Evolutionary conservation across 2,113 vertebrate genomes (phyloP), one percentile per base, ranked within the genome.

Genomic region (Potamarius usumacintae): DNA sequence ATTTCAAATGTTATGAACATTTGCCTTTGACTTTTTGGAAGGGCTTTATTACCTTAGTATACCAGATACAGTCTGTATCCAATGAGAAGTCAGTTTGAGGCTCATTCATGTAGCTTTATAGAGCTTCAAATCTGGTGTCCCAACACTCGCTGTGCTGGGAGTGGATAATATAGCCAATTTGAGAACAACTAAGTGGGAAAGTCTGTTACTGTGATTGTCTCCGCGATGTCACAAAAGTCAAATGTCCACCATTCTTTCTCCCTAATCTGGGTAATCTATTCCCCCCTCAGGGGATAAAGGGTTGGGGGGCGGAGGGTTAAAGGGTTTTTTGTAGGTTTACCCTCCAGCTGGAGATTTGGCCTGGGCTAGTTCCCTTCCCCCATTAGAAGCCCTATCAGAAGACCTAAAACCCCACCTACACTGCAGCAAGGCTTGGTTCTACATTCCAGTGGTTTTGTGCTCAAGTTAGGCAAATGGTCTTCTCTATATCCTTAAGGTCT

Each of bases 251-350:
- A 87, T 86, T 84, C 79, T 76, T 90, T 76, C 89, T 85, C n/a
- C 90, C 89, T 91, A 92, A 80, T 90, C 89, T 88, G 74, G 90
- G 92, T 94, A 92, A 94, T 92, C 91, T 94, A 93, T 92, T 85
- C 92, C 87, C 89, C 88, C 86, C 91, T 91, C 90, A 71, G 87
- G 90, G 92, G 92, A 92, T 90, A 91, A 78, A 78, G 71, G 87
- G 92, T 92, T 92, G 84, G 55, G 55, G 55, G 10, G 55, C 9
- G 71, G 74, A 72, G 88, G 91, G 92, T 91, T 88, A 90, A 62
- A 53, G 65, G 86, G 91, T 91, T 92, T 90, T 90, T 62, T 90
- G 82, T 89, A 90, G 91, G 94, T 86, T 94, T 91, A 90, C 85
- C 93, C 90, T 90, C 90, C 90, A 95, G 92, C 87, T 92, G 63